Conservation (phyloP, 2,797 vertebrate species). For the Pipistrellus nathusii region DNA sequence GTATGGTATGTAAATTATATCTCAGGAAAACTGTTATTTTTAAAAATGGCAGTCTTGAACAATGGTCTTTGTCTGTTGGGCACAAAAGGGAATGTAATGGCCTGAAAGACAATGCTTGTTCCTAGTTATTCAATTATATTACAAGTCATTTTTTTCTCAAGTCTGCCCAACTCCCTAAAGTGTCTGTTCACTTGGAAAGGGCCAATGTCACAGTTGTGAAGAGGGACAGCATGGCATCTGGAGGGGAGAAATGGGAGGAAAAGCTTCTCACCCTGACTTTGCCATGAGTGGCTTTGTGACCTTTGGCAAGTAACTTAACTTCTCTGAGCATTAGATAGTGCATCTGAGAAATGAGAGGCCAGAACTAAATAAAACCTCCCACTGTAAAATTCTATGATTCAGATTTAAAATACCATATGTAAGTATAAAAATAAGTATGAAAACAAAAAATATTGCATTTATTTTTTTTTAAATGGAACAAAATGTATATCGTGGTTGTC, state of each 20-base stretch:
- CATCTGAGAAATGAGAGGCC: not conserved
- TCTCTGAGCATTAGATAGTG: not conserved
- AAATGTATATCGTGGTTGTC: not conserved
- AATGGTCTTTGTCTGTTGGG: not conserved
- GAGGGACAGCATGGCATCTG: not conserved
- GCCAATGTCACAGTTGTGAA: not conserved
- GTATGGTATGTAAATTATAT: accelerated
- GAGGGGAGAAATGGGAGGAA: not conserved
- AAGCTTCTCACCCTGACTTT: not conserved
- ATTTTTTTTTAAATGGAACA: not conserved
- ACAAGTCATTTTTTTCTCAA: not conserved
- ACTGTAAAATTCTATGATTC: not conserved
- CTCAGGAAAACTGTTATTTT: not conserved
- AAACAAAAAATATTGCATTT: not conserved
- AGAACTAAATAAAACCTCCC: not conserved
- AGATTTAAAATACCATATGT: not conserved
- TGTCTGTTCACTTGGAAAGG: not conserved
- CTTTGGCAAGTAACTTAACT: not conserved
- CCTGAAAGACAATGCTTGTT: not conserved
- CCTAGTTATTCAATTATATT: not conserved
- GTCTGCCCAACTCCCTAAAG: not conserved
- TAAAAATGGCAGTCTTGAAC: not conserved
- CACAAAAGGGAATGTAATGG: not conserved
- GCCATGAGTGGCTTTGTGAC: not conserved
- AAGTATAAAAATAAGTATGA: not conserved